Evolutionary conservation across 2,113 vertebrate species (phyloP).

Genomic region (Mesembrinibis cayennensis): DNA sequence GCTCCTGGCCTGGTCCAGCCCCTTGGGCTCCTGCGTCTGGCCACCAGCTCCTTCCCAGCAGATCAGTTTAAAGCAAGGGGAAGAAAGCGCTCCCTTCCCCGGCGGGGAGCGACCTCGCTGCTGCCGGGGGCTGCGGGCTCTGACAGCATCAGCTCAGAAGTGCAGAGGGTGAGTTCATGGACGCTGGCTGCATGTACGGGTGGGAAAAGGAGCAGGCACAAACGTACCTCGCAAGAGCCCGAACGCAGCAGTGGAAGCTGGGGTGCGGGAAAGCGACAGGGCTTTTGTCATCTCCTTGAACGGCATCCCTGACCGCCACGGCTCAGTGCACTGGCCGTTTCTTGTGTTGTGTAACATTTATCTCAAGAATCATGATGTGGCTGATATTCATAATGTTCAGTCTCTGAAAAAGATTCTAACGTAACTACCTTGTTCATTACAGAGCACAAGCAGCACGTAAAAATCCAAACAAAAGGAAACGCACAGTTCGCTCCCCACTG

Average conservation of each 20-base stretch:
- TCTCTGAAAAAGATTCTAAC: background rate
- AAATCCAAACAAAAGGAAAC: background rate
- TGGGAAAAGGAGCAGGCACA: background rate
- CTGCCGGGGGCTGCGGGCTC: accelerated
- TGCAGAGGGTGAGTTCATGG: background rate
- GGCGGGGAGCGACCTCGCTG: accelerated
- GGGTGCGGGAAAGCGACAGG: background rate
- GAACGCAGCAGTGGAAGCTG: background rate
- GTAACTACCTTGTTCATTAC: background rate
- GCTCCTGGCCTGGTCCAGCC: background rate
- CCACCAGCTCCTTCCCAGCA: background rate
- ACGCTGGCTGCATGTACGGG: accelerated
- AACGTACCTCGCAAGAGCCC: background rate
- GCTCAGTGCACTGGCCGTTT: too few relatives aligned
- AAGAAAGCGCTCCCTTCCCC: background rate
- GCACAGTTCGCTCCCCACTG: background rate
- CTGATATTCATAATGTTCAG: background rate
- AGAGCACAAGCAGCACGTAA: background rate
- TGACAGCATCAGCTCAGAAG: accelerated
- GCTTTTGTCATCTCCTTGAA: background rate
- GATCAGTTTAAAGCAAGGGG: background rate
- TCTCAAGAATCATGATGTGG: background rate
- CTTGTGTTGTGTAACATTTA: background rate
- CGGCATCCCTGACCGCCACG: accelerated
- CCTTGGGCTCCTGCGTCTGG: accelerated